Conservation (phyloP, 2,113 vertebrate genomes). For the Tetrao urogallus region DNA sequence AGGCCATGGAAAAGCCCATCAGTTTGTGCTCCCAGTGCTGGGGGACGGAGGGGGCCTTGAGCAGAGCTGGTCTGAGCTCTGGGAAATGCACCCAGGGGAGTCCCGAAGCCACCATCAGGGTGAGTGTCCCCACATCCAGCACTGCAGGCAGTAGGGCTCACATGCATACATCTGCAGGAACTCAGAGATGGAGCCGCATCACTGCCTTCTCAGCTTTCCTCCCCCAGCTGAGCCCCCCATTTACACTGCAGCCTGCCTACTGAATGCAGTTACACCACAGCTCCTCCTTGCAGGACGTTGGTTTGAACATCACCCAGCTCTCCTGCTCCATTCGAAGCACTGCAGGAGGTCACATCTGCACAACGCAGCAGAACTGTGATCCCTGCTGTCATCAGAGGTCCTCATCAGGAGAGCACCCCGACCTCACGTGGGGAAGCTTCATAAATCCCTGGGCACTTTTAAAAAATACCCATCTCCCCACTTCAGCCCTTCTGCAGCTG, state of each 20-base stretch:
- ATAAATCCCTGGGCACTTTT: background rate
- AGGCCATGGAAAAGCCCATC: background rate
- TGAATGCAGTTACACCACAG: too few species aligned
- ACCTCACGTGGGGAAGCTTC: background rate
- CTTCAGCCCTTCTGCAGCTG: background rate
- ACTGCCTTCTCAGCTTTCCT: accelerated
- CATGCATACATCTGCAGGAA: accelerated
- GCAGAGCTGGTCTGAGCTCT: background rate
- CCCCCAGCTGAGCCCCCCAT: background rate
- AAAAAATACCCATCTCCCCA: background rate
- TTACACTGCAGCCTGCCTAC: background rate
- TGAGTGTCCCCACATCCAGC: accelerated
- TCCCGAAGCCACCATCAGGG: background rate
- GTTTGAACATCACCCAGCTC: background rate
- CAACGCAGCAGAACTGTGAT: background rate
- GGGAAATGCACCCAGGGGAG: background rate
- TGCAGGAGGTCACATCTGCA: background rate
- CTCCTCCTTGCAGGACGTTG: background rate
- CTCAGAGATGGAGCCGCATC: accelerated
- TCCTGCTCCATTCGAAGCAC: background rate
- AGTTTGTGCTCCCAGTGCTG: background rate
- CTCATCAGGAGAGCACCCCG: background rate
- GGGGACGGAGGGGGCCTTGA: background rate
- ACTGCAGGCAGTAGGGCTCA: background rate
- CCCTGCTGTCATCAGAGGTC: too few species aligned